Evolutionary conservation across 2,797 vertebrate genomes (phyloP), one percentile per base, ranked within the genome.

Genomic region (Hippoglossus hippoglossus): DNA sequence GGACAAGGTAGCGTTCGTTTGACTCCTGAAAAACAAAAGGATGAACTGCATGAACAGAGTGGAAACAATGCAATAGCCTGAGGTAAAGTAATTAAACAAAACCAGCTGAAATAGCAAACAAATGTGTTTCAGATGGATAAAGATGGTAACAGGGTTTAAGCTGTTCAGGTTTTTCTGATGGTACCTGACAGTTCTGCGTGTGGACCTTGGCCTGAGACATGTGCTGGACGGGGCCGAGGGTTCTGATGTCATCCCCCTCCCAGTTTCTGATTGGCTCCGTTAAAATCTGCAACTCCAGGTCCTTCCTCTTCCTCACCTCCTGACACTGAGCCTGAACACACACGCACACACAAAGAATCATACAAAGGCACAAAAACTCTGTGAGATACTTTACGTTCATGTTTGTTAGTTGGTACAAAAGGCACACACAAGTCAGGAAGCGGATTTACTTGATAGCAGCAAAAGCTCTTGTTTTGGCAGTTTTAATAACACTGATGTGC

Each of bases 241-340:
- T 96, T 85, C 92, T 95, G 78, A 99, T 99, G 87, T 97, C 97
- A 3, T 99, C 98, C 1, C 98, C 98, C 76, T 99, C 98, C 98
- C 98, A 99, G 83, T 96, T 96, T n/a, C 96, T 96, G 90, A 99
- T 97, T 0, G 97, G 94, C 84, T 99, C 98, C 0, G 96, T 96
- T 86, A 99, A 92, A 78, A 99, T 98, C 81, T 99, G 98, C 64
- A 98, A 81, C 84, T 98, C 97, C 49, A 98, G 94, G 64, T 98
- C 97, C 84, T 99, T 99, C 86, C 96, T 94, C 77, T 99, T 99
- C 80, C 98, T 95, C 58, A 98, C 95, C 69, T 97, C 97, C 90
- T 96, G 96, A 91, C 98, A 99, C 46, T 97, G 95, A 61, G 94
- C 94, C 98, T 92, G 74, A 63, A 72, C 7, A 65, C 28, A 66